phyloP scores from a whole-genome alignment of 2,113 vertebrate genomes.

The Erythrolamprus reginae region DNA sequence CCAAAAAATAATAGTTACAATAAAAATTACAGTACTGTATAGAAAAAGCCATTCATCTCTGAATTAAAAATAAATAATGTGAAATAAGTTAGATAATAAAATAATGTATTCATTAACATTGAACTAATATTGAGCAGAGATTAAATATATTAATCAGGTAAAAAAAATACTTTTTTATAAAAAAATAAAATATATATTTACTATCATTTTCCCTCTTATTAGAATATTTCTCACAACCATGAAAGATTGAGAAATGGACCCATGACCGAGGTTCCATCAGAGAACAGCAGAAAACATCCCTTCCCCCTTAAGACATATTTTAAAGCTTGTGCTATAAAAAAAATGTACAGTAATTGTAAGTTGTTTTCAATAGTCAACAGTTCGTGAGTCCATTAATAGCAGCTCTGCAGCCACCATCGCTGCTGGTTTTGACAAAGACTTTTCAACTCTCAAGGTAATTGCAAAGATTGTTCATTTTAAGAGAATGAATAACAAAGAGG shows the following conservation, averaged over 20 bases:
- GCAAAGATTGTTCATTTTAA: constrained; percentile 26
- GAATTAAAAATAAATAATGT: constrained; percentile 7
- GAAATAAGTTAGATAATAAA: neutral
- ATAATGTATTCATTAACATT: neutral
- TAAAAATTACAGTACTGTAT: neutral
- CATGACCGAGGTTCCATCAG: neutral
- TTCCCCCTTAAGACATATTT: constrained; percentile 14
- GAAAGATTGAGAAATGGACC: neutral
- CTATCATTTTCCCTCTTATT: neutral
- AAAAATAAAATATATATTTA: too few species aligned
- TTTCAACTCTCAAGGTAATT: constrained; percentile 28
- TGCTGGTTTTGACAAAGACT: neutral
- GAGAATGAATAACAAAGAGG: constrained; percentile 27
- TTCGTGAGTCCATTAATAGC: constrained; percentile 10
- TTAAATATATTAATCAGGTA: neutral
- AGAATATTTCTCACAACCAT: neutral
- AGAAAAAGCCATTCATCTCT: neutral
- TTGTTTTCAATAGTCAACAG: constrained; percentile 18
- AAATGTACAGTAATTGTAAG: constrained; percentile 6
- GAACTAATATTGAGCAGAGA: neutral
- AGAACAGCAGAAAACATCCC: neutral
- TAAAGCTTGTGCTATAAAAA: constrained; percentile 4
- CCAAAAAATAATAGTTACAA: neutral
- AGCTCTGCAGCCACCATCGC: neutral
- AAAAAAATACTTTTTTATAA: too few species aligned